Evolutionary conservation across 2,888 invertebrate genomes (phyloP).

Genomic region (Cryptophagus acutangulus): DNA sequence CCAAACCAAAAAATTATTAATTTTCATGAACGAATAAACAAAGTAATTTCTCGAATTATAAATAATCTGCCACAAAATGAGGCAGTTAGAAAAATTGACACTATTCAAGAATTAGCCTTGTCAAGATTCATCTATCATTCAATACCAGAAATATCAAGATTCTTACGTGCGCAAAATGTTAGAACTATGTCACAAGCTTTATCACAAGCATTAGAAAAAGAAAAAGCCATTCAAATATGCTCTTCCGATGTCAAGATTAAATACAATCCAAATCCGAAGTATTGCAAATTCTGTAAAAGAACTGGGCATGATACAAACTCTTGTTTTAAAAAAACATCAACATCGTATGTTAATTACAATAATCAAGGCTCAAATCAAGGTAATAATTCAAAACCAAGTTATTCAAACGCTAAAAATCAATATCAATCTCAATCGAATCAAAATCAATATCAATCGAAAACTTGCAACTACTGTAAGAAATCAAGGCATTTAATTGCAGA

Average conservation of each 20-base stretch:
- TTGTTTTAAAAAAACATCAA: no score
- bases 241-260: no score
- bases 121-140: background rate
- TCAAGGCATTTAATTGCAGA: slow-evolving; percentile 12
- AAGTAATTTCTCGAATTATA: background rate
- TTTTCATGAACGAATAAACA: background rate
- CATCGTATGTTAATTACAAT: no score
- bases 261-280: slow-evolving; percentile 7
- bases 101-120: background rate
- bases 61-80: background rate
- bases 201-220: background rate
- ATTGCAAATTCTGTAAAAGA: slow-evolving; percentile 16
- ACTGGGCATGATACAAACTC: no score
- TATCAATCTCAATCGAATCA: no score
- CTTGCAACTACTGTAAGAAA: no score
- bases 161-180: slow-evolving; percentile 2
- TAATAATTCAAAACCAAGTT: no score
- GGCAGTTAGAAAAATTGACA: background rate
- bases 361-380: no score
- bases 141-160: background rate
- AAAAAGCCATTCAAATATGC: no score
- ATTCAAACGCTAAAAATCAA: no score
- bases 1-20: background rate
- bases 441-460: no score
- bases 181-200: slow-evolving; percentile 5